phyloP scores from a whole-genome alignment of 2,113 vertebrate species.

The Saimiri boliviensis region DNA sequence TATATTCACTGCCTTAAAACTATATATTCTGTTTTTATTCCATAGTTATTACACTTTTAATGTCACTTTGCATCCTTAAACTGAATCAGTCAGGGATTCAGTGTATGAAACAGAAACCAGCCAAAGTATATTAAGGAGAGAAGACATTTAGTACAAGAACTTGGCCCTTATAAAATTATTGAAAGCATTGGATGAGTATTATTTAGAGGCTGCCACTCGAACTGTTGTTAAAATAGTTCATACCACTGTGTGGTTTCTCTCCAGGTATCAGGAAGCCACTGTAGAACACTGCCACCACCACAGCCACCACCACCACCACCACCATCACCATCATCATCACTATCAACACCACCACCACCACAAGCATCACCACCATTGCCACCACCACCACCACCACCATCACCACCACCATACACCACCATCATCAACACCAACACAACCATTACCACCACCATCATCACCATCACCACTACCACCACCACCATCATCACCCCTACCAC shows the following conservation, averaged over 20 bases:
- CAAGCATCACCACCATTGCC: accelerated
- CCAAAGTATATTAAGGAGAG: neutral
- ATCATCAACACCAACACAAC: accelerated
- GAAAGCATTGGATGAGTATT: neutral
- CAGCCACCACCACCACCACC: neutral
- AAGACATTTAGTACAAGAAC: neutral
- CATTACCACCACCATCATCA: no score
- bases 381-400: accelerated
- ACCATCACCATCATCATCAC: accelerated
- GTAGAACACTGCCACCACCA: neutral
- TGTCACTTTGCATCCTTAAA: neutral
- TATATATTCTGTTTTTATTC: neutral
- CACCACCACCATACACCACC: no score
- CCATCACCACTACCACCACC: accelerated
- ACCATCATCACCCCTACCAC: no score
- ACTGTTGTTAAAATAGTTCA: neutral
- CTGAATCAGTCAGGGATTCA: neutral
- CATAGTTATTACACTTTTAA: neutral
- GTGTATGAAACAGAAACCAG: neutral
- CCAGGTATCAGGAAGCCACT: no score
- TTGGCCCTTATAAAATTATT: neutral
- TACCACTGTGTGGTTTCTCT: neutral
- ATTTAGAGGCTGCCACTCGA: neutral
- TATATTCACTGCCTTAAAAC: neutral
- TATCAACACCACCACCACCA: accelerated